Evolutionary conservation across 2,888 invertebrate genomes (phyloP).

Genomic region (Elmis aenea): DNA sequence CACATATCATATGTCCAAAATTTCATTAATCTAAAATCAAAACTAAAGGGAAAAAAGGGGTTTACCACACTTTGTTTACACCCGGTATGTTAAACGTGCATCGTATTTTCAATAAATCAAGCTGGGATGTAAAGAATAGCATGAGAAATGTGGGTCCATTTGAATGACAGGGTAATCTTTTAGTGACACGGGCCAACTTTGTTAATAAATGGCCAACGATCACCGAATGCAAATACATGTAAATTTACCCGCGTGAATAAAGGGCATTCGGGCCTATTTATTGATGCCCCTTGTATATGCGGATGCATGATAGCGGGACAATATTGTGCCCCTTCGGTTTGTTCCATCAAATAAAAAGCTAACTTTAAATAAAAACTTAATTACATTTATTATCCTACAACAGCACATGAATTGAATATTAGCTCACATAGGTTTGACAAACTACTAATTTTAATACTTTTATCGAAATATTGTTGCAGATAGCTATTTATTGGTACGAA

Average conservation of each 20-base stretch:
- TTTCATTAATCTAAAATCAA: too few relatives aligned
- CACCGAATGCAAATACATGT: slow-evolving; percentile 46
- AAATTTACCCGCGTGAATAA: slow-evolving; percentile 39
- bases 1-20: too few relatives aligned
- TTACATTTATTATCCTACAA: too few relatives aligned
- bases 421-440: background rate
- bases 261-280: slow-evolving; percentile 35
- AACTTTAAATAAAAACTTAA: too few relatives aligned
- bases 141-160: slow-evolving; percentile 39
- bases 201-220: slow-evolving; percentile 46
- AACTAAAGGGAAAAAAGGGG: too few relatives aligned
- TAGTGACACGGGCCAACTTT: slow-evolving; percentile 43
- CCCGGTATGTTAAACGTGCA: too few relatives aligned
- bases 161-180: slow-evolving; percentile 46
- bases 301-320: slow-evolving; percentile 13
- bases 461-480: background rate
- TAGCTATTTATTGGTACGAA: too few relatives aligned
- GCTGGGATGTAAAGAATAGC: slow-evolving; percentile 17
- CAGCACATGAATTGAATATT: too few relatives aligned
- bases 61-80: too few relatives aligned
- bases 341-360: too few relatives aligned
- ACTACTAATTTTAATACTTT: background rate
- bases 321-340: too few relatives aligned
- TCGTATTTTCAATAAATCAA: too few relatives aligned
- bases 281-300: slow-evolving; percentile 25